Evolutionary conservation across 2,113 vertebrate genomes (phyloP).

Genomic region (Mustela nigripes): DNA sequence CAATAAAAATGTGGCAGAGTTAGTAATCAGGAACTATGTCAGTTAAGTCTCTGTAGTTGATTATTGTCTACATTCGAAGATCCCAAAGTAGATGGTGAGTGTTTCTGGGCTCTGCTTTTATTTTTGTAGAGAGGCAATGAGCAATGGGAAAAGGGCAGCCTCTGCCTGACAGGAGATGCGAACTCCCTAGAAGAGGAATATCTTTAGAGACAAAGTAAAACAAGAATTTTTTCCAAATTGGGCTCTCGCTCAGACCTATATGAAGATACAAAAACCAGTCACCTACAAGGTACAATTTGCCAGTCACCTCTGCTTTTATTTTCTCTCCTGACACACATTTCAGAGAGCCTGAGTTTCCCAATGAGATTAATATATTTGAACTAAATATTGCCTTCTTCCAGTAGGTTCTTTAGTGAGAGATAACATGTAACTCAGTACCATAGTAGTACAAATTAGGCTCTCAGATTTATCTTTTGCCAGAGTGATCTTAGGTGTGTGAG

Average conservation of each 20-base stretch:
- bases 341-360: background rate
- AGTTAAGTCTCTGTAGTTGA: background rate
- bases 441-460: background rate
- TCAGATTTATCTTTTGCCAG: background rate
- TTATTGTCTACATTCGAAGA: background rate
- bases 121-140: conserved; percentile 6
- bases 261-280: background rate
- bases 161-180: background rate
- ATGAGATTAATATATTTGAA: conserved; percentile 29
- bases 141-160: background rate
- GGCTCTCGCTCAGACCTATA: background rate
- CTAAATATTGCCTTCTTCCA: conserved; percentile 47
- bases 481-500: background rate
- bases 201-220: conserved; percentile 30
- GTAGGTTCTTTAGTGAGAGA: conserved; percentile 41
- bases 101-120: background rate
- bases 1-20: conserved; percentile 22
- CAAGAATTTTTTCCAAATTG: background rate
- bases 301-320: background rate
- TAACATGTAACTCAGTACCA: conserved; percentile 19
- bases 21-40: background rate
- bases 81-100: background rate
- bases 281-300: background rate
- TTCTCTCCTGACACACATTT: background rate
- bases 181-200: background rate